phyloP scores from a whole-genome alignment of 2,888 invertebrate species.

The Polyploca ridens region DNA sequence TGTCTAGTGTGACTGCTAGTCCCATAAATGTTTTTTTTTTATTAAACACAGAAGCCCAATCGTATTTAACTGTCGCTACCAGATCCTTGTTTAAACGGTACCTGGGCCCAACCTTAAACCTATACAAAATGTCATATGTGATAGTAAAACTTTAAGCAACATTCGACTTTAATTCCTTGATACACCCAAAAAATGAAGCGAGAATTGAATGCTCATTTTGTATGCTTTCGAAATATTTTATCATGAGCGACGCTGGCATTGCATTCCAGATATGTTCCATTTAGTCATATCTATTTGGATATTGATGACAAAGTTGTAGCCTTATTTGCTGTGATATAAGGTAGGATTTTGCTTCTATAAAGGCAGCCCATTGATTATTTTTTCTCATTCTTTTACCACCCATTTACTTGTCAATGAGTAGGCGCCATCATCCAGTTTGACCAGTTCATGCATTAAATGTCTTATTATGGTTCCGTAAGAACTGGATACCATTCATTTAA shows the following conservation, averaged over 20 bases:
- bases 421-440: constrained; percentile 63
- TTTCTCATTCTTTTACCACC: constrained; percentile 46
- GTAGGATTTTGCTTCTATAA: constrained; percentile 22
- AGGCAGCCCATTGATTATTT: constrained; percentile 41
- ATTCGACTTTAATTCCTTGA: constrained; percentile 31
- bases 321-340: fast-evolving
- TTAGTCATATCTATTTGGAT: constrained; percentile 15
- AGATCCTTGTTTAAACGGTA: constrained; percentile 50
- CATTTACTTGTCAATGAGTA: constrained; percentile 63
- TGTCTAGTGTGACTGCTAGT: not conserved
- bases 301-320: constrained; percentile 13
- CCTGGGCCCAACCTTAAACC: constrained; percentile 31
- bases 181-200: constrained; percentile 36
- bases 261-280: constrained; percentile 28
- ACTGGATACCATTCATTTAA: not conserved
- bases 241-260: constrained; percentile 31
- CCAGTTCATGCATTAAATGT: constrained; percentile 29
- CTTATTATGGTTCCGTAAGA: not conserved
- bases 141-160: constrained; percentile 29
- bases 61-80: constrained; percentile 37
- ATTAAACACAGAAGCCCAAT: constrained; percentile 29
- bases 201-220: constrained; percentile 47
- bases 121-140: constrained; percentile 33
- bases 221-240: constrained; percentile 46
- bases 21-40: constrained; percentile 5